phyloP scores from a whole-genome alignment of 2,797 vertebrate species.

The Bovichtus variegatus region DNA sequence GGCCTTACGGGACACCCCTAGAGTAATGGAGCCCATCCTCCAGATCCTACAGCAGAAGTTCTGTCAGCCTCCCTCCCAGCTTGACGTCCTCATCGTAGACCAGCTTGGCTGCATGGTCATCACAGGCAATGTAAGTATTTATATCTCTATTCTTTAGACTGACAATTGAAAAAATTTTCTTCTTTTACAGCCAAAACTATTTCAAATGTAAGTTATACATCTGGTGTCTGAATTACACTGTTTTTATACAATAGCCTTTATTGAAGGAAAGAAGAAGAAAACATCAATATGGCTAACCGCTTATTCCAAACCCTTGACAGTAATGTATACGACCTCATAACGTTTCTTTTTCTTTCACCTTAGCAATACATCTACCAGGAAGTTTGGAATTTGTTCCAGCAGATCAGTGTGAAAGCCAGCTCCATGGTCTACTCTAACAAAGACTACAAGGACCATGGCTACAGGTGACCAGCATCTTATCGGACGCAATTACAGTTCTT shows the following conservation, averaged over 20 bases:
- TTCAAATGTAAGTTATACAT: no score
- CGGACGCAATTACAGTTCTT: background rate
- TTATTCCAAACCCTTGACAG: no score
- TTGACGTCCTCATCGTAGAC: constrained; percentile 97
- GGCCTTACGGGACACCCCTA: constrained; percentile 94
- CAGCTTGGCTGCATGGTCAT: constrained; percentile 99
- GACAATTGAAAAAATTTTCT: no score
- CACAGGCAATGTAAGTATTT: constrained; percentile 92
- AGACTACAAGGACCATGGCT: constrained; percentile 97
- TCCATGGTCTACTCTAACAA: constrained; percentile 98
- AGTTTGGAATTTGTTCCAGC: constrained; percentile 99
- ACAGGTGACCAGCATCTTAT: constrained; percentile 86
- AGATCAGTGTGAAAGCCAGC: constrained; percentile 99
- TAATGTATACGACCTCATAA: no score
- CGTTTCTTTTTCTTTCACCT: constrained; percentile 13
- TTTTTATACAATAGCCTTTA: no score
- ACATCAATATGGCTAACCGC: no score
- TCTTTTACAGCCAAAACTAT: no score
- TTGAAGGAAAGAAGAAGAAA: no score
- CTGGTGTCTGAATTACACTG: no score
- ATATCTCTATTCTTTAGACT: background rate
- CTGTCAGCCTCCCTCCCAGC: constrained; percentile 96
- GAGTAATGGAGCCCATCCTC: constrained; percentile 98
- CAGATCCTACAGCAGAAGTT: constrained; percentile 99
- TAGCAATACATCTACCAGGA: constrained; percentile 99